Evolutionary conservation across 1,140 invertebrate genomes (phyloP).

Genomic region (Macrosteles quadrilineatus): DNA sequence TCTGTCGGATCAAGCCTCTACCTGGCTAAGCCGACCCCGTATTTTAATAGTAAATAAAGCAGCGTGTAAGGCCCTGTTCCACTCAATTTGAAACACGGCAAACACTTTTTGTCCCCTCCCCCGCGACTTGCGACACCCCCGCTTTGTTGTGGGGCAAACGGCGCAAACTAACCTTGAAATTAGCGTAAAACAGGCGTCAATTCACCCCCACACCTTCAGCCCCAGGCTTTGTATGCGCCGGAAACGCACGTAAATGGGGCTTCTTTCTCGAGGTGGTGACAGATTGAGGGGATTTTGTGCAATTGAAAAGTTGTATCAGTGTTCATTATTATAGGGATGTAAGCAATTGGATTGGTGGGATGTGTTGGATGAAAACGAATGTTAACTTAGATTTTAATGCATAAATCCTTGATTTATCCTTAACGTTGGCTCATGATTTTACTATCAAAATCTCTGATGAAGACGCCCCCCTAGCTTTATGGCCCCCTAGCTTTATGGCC

Average conservation of each 20-base stretch:
- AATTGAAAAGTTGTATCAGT: no score
- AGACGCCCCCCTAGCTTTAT: no score
- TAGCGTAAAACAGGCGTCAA: constrained; percentile 23
- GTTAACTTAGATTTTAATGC: no score
- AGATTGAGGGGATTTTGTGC: no score
- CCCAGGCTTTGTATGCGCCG: not conserved
- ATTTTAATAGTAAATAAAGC: constrained; percentile 26
- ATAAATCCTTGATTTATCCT: no score
- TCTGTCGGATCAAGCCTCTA: not conserved
- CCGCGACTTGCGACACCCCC: constrained; percentile 16
- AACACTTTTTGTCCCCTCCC: constrained; percentile 20
- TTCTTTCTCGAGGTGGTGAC: no score
- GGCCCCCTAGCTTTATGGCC: no score
- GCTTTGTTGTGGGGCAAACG: not conserved
- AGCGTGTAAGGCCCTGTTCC: constrained; percentile 19
- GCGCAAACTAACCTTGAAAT: constrained; percentile 24
- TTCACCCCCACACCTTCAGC: not conserved
- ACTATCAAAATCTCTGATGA: no score
- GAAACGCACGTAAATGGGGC: not conserved
- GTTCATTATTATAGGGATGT: no score
- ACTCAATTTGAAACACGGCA: constrained; percentile 22
- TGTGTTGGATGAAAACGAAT: no score
- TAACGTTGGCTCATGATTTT: no score
- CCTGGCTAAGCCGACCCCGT: constrained; percentile 20
- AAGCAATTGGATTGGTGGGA: no score